Base-by-base conservation (phyloP, 2,888 invertebrate species). In the Lithosia quadra region DNA sequence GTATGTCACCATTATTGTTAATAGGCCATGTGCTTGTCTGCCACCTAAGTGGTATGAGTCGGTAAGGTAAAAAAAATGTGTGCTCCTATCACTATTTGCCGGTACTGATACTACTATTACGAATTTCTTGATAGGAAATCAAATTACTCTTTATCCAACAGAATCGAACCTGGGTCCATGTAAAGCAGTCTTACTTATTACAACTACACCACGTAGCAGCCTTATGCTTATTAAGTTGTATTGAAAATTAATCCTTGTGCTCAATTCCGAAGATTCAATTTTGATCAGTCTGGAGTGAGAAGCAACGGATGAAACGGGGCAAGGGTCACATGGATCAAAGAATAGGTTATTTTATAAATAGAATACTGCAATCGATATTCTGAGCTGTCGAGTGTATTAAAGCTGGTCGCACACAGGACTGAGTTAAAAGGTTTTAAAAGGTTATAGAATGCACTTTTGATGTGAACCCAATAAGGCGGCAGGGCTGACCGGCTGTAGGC, bases 261-360 rank as follows among this genome's bases (percentile, higher is more conserved):
- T 57, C 21, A 10, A 49, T 59, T 34, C n/a, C 61, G 24, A 71
- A 67, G 67, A 63, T 73, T 67, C 67, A 67, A 80, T 78, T 73
- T 68, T 73, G 78, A 78, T 80, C 80, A 67, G 69, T 71, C 63
- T 63, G 49, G 13, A 34, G 28, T 21, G 66, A 59, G 64, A 76
- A 74, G 76, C 71, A 60, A 36, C 43, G 63, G 69, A 68, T 65
- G 68, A 65, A 66, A 62, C 62, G 68, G 68, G 53, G n/a, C n/a
- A n/a, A n/a, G n/a, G 64, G 55, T 49, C 8, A n/a, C 9, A 49
- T 49, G 28, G 11, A 13, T 15, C 62, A 61, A 67, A 73, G 58
- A 71, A 74, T 81, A 78, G 79, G 79, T 73, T 77, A 75, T 72
- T 65, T 66, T 76, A 76, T 71, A 76, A 78, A 79, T 79, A 78